phyloP scores from a whole-genome alignment of 2,113 vertebrate genomes.

The Mungos mungo region DNA sequence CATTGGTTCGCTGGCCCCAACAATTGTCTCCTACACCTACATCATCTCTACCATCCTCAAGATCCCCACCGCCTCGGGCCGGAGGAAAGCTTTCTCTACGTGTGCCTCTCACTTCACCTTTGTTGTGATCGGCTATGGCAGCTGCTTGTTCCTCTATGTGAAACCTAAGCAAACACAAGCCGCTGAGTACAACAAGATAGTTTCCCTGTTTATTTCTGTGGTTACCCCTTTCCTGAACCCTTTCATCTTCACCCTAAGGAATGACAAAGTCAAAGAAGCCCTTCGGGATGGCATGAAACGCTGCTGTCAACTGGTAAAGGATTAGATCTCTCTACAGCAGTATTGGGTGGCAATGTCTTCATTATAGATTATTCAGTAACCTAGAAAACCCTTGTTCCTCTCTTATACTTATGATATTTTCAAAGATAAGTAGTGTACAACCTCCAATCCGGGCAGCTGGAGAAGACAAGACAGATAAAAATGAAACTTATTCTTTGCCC shows the following conservation, averaged over 20 bases:
- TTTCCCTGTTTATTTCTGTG: slow-evolving; percentile 36
- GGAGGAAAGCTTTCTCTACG: slow-evolving; percentile 63
- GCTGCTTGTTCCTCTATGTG: slow-evolving; percentile 57
- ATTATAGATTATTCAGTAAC: neutral
- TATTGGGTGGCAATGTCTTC: neutral
- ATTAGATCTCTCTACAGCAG: neutral
- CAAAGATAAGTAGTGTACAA: neutral
- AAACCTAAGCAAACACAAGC: slow-evolving; percentile 55
- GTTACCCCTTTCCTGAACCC: slow-evolving; percentile 70
- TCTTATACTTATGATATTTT: neutral
- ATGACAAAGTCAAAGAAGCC: slow-evolving; percentile 63
- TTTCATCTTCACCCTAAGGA: slow-evolving; percentile 69
- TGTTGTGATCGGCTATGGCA: neutral
- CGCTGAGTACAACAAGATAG: slow-evolving; percentile 30
- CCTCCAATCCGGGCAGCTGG: no score
- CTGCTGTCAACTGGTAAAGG: neutral
- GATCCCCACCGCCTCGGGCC: slow-evolving; percentile 32
- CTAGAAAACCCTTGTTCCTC: neutral
- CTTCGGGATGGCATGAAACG: neutral
- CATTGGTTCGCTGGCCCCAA: slow-evolving; percentile 37
- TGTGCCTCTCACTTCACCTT: slow-evolving; percentile 67
- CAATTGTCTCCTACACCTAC: slow-evolving; percentile 63
- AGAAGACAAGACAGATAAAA: neutral
- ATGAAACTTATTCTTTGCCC: neutral
- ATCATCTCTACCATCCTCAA: slow-evolving; percentile 63